A percentile compares a stretch with the other conserved stretches of the same genome.
Evolutionary conservation across 2,888 invertebrate species (phyloP).

Genomic region (Acutogordius australiensis): DNA sequence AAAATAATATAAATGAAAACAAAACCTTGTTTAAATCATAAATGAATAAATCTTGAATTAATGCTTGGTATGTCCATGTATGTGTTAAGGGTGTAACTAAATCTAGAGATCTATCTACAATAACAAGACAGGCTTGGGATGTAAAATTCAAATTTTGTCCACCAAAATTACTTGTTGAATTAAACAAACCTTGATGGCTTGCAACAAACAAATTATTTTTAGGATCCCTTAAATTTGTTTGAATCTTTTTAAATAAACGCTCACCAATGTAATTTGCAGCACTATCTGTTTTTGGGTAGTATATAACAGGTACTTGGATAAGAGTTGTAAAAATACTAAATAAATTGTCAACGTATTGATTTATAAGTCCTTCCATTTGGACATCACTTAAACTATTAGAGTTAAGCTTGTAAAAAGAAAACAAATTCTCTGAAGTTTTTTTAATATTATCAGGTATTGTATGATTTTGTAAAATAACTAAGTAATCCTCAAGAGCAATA

Average conservation of each 20-base stretch:
- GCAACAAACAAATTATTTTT: conserved; percentile 74
- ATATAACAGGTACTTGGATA: conserved; percentile 64
- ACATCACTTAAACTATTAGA: no score
- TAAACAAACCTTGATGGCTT: conserved; percentile 35
- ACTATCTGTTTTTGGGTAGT: conserved; percentile 56
- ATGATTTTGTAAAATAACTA: conserved; percentile 40
- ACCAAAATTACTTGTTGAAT: not conserved
- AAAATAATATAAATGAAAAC: no score
- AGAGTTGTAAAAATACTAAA: conserved; percentile 4
- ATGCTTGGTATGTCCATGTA: conserved; percentile 96
- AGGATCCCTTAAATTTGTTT: conserved; percentile 81
- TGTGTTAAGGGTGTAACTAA: conserved; percentile 92
- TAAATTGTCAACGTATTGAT: conserved; percentile 7
- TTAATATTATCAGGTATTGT: not conserved
- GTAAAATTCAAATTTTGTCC: conserved; percentile 8
- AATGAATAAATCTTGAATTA: conserved; percentile 65
- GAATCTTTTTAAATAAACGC: conserved; percentile 73
- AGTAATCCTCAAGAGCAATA: conserved; percentile 80
- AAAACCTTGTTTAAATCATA: no score
- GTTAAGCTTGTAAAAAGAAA: no score
- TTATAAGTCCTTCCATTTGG: not conserved
- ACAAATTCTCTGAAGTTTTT: not conserved
- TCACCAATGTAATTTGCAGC: conserved; percentile 94
- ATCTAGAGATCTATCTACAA: conserved; percentile 72
- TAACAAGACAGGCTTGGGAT: conserved; percentile 31